Base-by-base conservation (phyloP, 2,888 invertebrate genomes). In the Bombylius major region DNA sequence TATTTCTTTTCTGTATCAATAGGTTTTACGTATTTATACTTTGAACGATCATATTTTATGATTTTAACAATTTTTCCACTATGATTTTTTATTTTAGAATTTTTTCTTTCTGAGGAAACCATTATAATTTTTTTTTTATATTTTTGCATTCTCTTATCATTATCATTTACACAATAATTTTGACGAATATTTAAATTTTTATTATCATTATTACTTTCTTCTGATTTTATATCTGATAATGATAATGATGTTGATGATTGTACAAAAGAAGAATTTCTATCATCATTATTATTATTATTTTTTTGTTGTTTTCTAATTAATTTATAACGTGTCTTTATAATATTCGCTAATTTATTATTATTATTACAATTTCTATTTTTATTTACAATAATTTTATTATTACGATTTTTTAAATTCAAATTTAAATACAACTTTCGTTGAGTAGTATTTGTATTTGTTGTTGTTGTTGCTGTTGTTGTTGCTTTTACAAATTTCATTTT, bases 361-460 rank as follows among this genome's bases (percentile, higher is more conserved):
- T 42, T 42, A 4, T 42, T 42, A 11, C 8, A 42, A 11, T 42
- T 42, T 42, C 11, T 42, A 42, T 42, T 42, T 42, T 7, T 42
- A 42, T 42, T 11, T 42, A 42, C 39, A 42, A 42, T 42, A 45
- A 45, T 54, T 42, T 47, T 48, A 54, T 33, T 14, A 33, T 42
- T n/a, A 31, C 32, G 48, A 45, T 50, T 54, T 23, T 23, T 23
- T 34, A 54, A 54, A 50, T 34, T 23, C 23, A 23, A 23, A 23
- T 23, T 23, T 23, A 23, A 42, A 50, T 54, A 50, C 36, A 54
- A 54, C 54, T 54, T 54, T 54, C 54, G 54, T 54, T 54, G 54
- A 54, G 54, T 54, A 54, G 54, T 54, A 54, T 54, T 54, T 34
- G 42, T 50, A 54, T 49, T 23, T 47, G 14, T 47, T 44, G 44